These are phyloP conservation scores for Oryzias sinensis DNA, from an alignment of 2,797 vertebrate genomes.

Conservation along the genomic window DNA sequence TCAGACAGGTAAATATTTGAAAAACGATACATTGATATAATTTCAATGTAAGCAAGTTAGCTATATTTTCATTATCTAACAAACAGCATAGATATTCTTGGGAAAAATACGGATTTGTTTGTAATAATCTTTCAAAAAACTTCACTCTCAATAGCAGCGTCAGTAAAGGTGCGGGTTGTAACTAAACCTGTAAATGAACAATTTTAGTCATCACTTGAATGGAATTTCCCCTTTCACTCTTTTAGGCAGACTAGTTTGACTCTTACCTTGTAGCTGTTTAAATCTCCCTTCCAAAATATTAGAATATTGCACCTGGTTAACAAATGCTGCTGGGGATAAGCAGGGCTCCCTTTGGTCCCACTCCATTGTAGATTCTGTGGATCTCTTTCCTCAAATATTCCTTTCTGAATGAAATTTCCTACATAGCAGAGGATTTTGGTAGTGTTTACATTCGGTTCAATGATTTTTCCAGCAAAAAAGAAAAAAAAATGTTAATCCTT, in stretches of 20 bases:
- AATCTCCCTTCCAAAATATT: conserved; percentile 91
- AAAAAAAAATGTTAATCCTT: conserved; percentile 30
- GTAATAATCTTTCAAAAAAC: too few species aligned
- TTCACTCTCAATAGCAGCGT: too few species aligned
- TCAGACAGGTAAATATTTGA: conserved; percentile 6
- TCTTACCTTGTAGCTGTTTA: conserved; percentile 95
- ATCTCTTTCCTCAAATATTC: conserved; percentile 38
- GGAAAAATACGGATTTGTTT: too few species aligned
- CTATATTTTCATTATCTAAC: too few species aligned
- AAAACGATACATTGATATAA: too few species aligned
- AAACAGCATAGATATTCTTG: too few species aligned
- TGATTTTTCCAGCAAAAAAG: conserved; percentile 21
- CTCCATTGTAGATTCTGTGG: conserved; percentile 66
- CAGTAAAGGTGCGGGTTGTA: too few species aligned
- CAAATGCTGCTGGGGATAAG: conserved; percentile 88
- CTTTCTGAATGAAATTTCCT: conserved; percentile 42
- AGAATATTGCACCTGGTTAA: conserved; percentile 88
- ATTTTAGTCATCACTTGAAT: not conserved
- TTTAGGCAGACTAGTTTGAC: not conserved
- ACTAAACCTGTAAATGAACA: not conserved
- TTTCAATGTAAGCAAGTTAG: too few species aligned
- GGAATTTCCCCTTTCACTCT: not conserved
- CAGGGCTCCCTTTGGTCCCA: conserved; percentile 76
- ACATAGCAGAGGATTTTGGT: conserved; percentile 55
- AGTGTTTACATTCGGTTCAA: conserved; percentile 29